These are phyloP conservation scores for Linnaemya vulpina DNA, from an alignment of 2,888 invertebrate genomes.

Conservation along the genomic window DNA sequence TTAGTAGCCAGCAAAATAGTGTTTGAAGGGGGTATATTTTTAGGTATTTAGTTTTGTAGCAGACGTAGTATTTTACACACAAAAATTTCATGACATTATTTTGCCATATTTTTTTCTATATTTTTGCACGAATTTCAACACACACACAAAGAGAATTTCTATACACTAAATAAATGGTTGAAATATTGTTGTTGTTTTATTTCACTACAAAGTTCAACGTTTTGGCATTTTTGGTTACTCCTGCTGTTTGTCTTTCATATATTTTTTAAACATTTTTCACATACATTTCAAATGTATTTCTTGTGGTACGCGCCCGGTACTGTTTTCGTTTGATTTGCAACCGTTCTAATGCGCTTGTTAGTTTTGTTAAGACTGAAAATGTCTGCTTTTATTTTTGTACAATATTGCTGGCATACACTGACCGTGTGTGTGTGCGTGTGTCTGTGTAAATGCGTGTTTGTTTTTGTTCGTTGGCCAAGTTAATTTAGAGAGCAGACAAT, in stretches of 20 bases:
- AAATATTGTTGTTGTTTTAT: background rate
- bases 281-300: constrained; percentile 3
- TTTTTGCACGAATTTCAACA: background rate
- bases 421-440: background rate
- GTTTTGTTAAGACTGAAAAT: constrained; percentile 66
- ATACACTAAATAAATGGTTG: constrained; percentile 7
- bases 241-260: background rate
- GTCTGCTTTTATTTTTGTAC: constrained; percentile 49
- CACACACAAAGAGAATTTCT: constrained; percentile 2
- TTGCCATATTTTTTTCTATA: constrained; percentile 19
- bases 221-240: constrained; percentile 16
- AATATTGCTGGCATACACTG: constrained; percentile 49
- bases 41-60: background rate
- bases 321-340: constrained; percentile 25
- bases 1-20: background rate
- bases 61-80: constrained; percentile 22
- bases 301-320: constrained; percentile 65
- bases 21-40: constrained; percentile 19
- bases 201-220: constrained; percentile 40
- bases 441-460: background rate
- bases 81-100: constrained; percentile 16
- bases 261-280: constrained; percentile 3
- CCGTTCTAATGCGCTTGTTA: constrained; percentile 67
- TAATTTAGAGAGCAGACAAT: constrained; percentile 28
- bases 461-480: constrained; percentile 48